Base-by-base conservation (phyloP, 2,888 invertebrate genomes). In the Thereva unica region DNA sequence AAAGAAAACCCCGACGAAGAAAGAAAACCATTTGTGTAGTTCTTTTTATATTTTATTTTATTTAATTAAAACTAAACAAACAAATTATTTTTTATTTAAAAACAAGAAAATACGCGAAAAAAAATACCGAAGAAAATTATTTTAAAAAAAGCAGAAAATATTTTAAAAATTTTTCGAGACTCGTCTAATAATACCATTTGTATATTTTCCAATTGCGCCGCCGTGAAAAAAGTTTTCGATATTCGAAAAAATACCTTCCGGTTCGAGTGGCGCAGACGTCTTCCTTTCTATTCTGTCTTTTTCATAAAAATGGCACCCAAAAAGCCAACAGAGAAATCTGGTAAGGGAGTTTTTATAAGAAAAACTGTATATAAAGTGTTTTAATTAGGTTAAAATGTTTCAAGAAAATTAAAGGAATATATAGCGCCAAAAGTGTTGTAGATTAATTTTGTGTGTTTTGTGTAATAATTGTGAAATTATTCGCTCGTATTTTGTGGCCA, bases 261-360 rank as follows among this genome's bases (percentile, higher is more conserved):
- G 61, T 61, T 40, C 6, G 61, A 61, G 50, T 23, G 59, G 70
- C 70, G 70, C 56, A 71, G 70, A 70, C 70, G 71, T 71, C 71
- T 76, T 77, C 76, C 78, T 79, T 79, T 79, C 76, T 76, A 76
- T 78, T 78, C 75, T 78, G 64, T 78, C 77, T 81, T 81, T 82
- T 82, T 79, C 77, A 77, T 73, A 80, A 87, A 87, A 83, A 93
- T 93, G 93, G 91, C 92, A 86, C 92, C 93, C 76, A 87, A 89
- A 82, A 93, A 93, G 86, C 89, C 91, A 80, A 86, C 90, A 77
- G 92, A 92, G 79, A 92, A 92, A 85, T 85, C 92, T 84, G 91
- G 91, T 91, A 87, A 83, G 85, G 82, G 2, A 79, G 79, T 77
- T 74, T 75, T 76, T 74, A 73, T 75, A 71, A n/a, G n/a, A 37